Percentiles rank a stretch among this genome's conserved stretches.
Conservation (phyloP, 2,888 invertebrate species). For the Brenthis hecate region DNA sequence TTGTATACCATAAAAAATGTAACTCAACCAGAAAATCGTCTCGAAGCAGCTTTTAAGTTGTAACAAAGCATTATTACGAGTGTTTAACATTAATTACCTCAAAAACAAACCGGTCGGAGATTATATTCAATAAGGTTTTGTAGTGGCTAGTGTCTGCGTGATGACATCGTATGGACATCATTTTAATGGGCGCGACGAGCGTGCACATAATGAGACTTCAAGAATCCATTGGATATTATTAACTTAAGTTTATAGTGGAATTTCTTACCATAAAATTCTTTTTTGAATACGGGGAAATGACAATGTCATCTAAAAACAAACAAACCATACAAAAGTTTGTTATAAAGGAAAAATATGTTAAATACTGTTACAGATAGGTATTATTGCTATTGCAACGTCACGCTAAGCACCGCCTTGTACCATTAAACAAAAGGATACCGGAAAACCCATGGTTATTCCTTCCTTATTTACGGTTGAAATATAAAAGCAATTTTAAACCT, state of each 20-base stretch:
- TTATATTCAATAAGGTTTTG: conserved; percentile 52
- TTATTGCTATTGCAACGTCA: conserved; percentile 8
- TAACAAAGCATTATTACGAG: conserved; percentile 25
- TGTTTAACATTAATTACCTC: conserved; percentile 38
- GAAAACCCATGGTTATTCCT: neutral
- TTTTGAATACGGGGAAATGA: conserved; percentile 10
- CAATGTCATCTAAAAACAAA: neutral
- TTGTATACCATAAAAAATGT: conserved; percentile 3
- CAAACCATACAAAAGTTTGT: neutral
- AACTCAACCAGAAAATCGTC: conserved; percentile 7
- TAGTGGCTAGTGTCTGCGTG: conserved; percentile 41
- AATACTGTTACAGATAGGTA: neutral
- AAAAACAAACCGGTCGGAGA: conserved; percentile 41
- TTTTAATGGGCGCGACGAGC: conserved; percentile 46
- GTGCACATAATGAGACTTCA: conserved; percentile 25
- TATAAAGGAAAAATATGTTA: too few relatives aligned
- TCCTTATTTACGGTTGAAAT: conserved; percentile 2
- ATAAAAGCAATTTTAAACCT: conserved; percentile 2
- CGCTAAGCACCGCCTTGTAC: conserved; percentile 29
- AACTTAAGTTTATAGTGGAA: conserved; percentile 36
- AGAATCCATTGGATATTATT: conserved; percentile 55
- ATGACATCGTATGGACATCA: conserved; percentile 56
- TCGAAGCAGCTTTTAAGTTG: conserved; percentile 14
- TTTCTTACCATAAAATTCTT: conserved; percentile 16
- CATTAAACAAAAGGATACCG: conserved; percentile 8